Base-by-base conservation (phyloP, 2,888 invertebrate species). In the Macrophya alboannulata region DNA sequence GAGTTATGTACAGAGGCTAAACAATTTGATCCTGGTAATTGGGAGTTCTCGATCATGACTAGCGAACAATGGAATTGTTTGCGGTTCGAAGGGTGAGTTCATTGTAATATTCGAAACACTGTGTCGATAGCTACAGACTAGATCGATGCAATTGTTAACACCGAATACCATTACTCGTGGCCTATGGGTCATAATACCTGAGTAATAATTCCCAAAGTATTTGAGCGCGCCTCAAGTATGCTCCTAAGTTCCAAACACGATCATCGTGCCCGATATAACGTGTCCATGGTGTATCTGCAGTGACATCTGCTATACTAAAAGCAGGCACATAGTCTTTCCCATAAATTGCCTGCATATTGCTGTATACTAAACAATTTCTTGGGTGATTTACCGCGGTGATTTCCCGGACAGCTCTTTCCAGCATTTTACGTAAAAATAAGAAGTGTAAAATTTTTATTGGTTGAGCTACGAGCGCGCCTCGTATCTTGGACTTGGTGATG, bases 11-110 rank as follows among this genome's bases (percentile, higher is more conserved):
- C 3, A 31, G 31, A 31, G 31, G 31, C 31, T 31, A 48, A 48
- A 48, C 48, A 12, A 62, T 62, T 62, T n/a, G 8, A 62, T 62
- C 12, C 62, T n/a, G 62, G n/a, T 62, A n/a, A 62, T 62, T 62
- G 15, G 62, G 17, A 21, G 3, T 62, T 62, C 21, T 62, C 62
- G 48, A 48, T 48, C 10, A 48, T 12, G 48, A 12, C 31, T 48
- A 48, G 1, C 12, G 48, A 48, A 48, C 48, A 48, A 48, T 48
- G 48, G 48, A 48, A 48, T 48, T 48, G 48, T 48, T 48, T 48
- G 48, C 48, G 48, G 3, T 48, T 48, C 48, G 12, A 48, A 9
- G 48, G 48, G 1, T 12, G 48, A 48, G 48, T 48, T 48, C 12
- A 12, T 48, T 12, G 48, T 31, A 31, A 31, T 31, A 31, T 31